Evolutionary conservation across 2,113 vertebrate species (phyloP).

Genomic region (Australoheros scitulus): DNA sequence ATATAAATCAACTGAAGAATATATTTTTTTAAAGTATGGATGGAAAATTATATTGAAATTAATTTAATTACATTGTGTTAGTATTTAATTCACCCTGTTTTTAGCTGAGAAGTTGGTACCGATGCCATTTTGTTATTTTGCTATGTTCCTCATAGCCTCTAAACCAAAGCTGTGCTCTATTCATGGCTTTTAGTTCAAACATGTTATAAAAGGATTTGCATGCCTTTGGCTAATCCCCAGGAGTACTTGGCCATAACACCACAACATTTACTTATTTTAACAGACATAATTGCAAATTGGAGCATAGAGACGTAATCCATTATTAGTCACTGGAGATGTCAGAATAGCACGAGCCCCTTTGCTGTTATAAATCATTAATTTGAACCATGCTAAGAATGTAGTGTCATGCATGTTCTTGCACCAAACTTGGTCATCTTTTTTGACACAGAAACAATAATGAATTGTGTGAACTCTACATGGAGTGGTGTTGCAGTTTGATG

Average conservation of each 20-base stretch:
- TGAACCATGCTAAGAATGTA: slow-evolving; percentile 40
- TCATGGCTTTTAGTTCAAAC: slow-evolving; percentile 58
- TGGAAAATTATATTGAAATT: slow-evolving; percentile 1
- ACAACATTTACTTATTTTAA: slow-evolving; percentile 70
- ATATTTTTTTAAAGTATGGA: neutral
- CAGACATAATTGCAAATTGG: slow-evolving; percentile 73
- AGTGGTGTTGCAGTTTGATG: slow-evolving; percentile 24
- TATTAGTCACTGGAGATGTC: slow-evolving; percentile 71
- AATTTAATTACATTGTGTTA: slow-evolving; percentile 38
- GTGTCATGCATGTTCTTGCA: slow-evolving; percentile 25
- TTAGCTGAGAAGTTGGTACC: slow-evolving; percentile 24
- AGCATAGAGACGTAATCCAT: slow-evolving; percentile 71
- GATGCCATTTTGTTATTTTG: slow-evolving; percentile 26
- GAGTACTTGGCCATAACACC: slow-evolving; percentile 54
- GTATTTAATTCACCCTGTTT: slow-evolving; percentile 12
- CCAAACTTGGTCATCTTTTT: slow-evolving; percentile 8
- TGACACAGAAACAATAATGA: slow-evolving; percentile 46
- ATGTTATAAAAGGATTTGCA: slow-evolving; percentile 64
- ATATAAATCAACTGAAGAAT: slow-evolving; percentile 20
- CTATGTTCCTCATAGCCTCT: slow-evolving; percentile 1
- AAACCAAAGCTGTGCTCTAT: slow-evolving; percentile 37
- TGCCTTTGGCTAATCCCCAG: slow-evolving; percentile 64
- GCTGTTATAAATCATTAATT: slow-evolving; percentile 44
- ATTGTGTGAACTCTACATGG: slow-evolving; percentile 12
- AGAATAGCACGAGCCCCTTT: slow-evolving; percentile 51